phyloP scores from a whole-genome alignment of 1,140 invertebrate species.

The Schlechtendalia chinensis region DNA sequence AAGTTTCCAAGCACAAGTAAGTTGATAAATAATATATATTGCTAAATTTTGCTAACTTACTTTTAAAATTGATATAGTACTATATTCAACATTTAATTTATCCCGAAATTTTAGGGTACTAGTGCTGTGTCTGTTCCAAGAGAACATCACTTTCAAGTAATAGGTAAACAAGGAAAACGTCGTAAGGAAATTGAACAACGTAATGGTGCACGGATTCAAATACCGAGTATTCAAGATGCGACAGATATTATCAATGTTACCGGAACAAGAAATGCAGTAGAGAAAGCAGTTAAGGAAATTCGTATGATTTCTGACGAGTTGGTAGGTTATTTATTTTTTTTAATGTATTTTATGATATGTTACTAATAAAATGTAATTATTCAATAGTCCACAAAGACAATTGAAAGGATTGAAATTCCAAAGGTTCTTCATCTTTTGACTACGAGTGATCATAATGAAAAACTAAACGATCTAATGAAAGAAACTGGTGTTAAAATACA shows the following conservation, averaged over 20 bases:
- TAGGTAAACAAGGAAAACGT: constrained; percentile 84
- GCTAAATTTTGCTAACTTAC: no score
- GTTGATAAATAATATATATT: neutral
- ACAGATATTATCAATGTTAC: constrained; percentile 83
- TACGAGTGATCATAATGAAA: constrained; percentile 81
- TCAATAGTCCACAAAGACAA: constrained; percentile 71
- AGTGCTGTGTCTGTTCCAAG: constrained; percentile 86
- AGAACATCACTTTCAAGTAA: constrained; percentile 91
- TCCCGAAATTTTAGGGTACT: constrained; percentile 64
- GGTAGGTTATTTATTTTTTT: constrained; percentile 57
- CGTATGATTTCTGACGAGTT: constrained; percentile 89
- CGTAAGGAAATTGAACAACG: constrained; percentile 85
- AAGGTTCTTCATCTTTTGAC: constrained; percentile 96
- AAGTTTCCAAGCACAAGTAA: constrained; percentile 87
- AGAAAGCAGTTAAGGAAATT: constrained; percentile 94
- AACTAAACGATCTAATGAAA: constrained; percentile 70
- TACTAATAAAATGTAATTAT: constrained; percentile 34
- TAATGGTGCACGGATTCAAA: constrained; percentile 89
- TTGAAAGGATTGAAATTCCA: constrained; percentile 79
- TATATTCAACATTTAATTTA: neutral
- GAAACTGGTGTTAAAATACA: constrained; percentile 89
- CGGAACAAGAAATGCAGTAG: constrained; percentile 92
- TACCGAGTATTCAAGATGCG: constrained; percentile 81
- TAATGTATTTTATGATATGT: neutral
- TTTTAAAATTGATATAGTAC: no score